Evolutionary conservation across 2,113 vertebrate genomes (phyloP), one percentile per base, ranked within the genome.

Genomic region (Nestor notabilis): DNA sequence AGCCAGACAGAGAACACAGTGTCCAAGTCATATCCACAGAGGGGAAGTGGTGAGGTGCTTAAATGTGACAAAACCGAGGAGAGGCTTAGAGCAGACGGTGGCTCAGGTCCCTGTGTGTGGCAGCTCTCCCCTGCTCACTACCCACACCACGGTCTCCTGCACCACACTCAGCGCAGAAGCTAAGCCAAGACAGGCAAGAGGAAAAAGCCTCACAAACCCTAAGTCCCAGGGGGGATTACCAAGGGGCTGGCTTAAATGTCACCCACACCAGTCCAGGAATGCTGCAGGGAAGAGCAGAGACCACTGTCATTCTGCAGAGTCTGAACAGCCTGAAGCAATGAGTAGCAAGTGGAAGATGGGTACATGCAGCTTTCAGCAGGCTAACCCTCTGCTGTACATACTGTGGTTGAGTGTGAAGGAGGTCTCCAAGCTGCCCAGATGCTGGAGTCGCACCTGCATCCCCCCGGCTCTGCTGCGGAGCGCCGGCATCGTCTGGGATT

Each of bases 401-500:
- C 99, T 99, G 96, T 99, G 99, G 87, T 99, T 99, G 77, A 99
- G 98, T 0, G 99, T 99, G 96, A 99, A 98, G 28, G 99, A 99
- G 70, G 99, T 98, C 61, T 99, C 99, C 97, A 99, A 95, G 94
- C 98, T 99, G 96, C 98, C 98, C 71, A 99, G 98, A 94, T 99
- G 99, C 94, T 99, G 99, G 4, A 99, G 98, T 58, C 99, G 98
- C 44, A 98, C 98, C 94, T 99, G 99, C 98, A 99, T 97, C 49
- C 98, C 95, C 83, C 99, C 99, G 8, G 98, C 96, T 43, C 99
- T 98, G 93, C 98, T 99, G 81, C 99, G 98, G 86, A 99, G 98
- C 3, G 97, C 98, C 1, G 99, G 99, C 99, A 99, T 99, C 0
- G 99, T 99, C 98, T 99, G 99, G 7, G 99, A 99, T 95, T 99